A percentile compares a stretch with the other conserved stretches of the same genome.
phyloP scores from a whole-genome alignment of 2,797 vertebrate genomes.

The Danio choprae region DNA sequence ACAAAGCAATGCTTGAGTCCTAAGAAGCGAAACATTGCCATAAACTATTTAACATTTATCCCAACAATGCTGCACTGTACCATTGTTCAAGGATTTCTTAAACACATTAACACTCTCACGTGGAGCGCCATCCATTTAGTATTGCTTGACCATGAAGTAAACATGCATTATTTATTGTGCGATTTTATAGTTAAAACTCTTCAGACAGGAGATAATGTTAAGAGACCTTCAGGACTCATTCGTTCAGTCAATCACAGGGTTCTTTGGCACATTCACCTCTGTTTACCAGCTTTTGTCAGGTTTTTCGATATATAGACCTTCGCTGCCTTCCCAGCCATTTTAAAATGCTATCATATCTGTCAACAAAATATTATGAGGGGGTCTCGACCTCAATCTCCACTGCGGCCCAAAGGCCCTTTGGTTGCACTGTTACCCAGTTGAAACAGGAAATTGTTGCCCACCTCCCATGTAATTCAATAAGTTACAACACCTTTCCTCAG shows the following conservation, averaged over 20 bases:
- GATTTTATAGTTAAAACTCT: conserved; percentile 5
- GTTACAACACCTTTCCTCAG: conserved; percentile 20
- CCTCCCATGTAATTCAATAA: conserved; percentile 54
- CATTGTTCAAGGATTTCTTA: not conserved
- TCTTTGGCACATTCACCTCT: conserved; percentile 22
- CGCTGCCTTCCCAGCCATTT: conserved; percentile 73
- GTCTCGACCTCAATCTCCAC: conserved; percentile 78
- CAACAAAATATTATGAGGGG: conserved; percentile 77
- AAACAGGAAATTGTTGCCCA: conserved; percentile 69
- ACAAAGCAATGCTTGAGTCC: not conserved
- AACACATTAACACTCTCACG: not conserved
- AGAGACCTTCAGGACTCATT: conserved; percentile 41
- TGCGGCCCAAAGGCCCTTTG: conserved; percentile 67
- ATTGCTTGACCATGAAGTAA: not conserved
- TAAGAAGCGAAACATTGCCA: not conserved
- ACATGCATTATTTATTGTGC: not conserved
- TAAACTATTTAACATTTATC: not conserved
- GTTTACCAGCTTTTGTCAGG: conserved; percentile 40
- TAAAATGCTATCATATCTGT: conserved; percentile 78
- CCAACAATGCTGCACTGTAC: not conserved
- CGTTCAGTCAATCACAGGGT: conserved; percentile 17
- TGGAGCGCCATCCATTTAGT: not conserved
- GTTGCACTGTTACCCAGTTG: conserved; percentile 67
- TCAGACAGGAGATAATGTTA: not conserved
- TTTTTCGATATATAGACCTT: conserved; percentile 59